phyloP scores from a whole-genome alignment of 2,113 vertebrate genomes.

The Pomatorhinus ruficollis region DNA sequence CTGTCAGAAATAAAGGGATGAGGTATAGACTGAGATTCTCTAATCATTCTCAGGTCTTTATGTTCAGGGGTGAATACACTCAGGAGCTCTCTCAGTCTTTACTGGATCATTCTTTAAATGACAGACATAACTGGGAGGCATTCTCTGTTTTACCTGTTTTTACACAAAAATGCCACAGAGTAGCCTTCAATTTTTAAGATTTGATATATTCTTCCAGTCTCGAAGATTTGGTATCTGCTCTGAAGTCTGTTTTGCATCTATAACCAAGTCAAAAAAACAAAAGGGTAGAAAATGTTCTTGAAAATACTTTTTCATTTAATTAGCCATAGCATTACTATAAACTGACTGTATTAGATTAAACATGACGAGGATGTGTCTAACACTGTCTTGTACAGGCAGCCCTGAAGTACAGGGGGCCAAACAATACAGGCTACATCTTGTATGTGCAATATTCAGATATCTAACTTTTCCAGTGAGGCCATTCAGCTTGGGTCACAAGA shows the following conservation, averaged over 20 bases:
- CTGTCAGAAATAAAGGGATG: neutral
- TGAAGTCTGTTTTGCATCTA: neutral
- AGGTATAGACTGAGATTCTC: neutral
- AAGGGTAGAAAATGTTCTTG: neutral
- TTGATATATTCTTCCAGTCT: neutral
- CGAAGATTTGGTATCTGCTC: fast-evolving
- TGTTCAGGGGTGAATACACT: neutral
- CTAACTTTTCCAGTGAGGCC: neutral
- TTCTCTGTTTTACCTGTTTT: neutral
- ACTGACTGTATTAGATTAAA: neutral
- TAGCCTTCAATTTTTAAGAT: neutral
- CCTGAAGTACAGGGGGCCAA: neutral
- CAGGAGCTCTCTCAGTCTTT: neutral
- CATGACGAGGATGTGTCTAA: neutral
- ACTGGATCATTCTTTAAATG: neutral
- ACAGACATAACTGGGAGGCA: neutral
- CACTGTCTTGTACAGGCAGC: neutral
- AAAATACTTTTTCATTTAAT: neutral
- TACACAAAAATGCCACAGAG: neutral
- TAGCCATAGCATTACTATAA: neutral
- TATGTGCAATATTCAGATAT: neutral
- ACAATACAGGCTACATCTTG: neutral
- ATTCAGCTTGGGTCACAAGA: neutral
- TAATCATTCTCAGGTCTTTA: neutral
- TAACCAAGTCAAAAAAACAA: neutral